phyloP scores from a whole-genome alignment of 2,797 vertebrate genomes.

The Diglossa cyanea region DNA sequence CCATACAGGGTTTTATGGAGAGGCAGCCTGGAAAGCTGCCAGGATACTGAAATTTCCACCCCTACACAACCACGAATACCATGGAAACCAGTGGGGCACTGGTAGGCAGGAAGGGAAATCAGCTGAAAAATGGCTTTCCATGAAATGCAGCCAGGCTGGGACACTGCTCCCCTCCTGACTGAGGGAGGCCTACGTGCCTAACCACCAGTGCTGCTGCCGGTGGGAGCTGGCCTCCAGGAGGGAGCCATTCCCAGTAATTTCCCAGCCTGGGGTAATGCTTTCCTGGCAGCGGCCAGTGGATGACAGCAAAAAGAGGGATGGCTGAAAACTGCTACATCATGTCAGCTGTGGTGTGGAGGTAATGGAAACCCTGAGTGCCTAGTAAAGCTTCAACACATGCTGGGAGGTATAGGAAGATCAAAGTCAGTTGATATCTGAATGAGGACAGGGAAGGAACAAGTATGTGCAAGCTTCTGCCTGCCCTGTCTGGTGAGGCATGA shows the following conservation, averaged over 20 bases:
- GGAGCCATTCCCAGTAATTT: not conserved
- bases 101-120: conserved; percentile 1
- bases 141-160: not conserved
- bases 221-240: not conserved
- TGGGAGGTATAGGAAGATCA: conserved; percentile 25
- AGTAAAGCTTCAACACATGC: not conserved
- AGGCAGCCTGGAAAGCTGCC: conserved; percentile 51
- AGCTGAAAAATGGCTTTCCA: conserved; percentile 30
- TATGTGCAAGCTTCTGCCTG: not conserved
- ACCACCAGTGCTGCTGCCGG: not conserved
- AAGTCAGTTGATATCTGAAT: conserved; percentile 4
- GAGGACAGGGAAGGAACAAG: not conserved
- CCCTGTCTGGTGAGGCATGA: not conserved
- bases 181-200: not conserved
- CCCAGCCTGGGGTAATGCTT: not conserved
- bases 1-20: not conserved
- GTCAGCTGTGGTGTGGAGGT: not conserved
- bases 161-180: not conserved
- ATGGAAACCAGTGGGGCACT: conserved; percentile 50
- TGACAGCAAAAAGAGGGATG: not conserved
- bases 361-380: not conserved
- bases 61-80: conserved; percentile 28
- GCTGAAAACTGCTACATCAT: not conserved
- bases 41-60: conserved; percentile 34
- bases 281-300: not conserved